Evolutionary conservation across 1,140 invertebrate species (phyloP).

Genomic region (Drosophila murphyi): DNA sequence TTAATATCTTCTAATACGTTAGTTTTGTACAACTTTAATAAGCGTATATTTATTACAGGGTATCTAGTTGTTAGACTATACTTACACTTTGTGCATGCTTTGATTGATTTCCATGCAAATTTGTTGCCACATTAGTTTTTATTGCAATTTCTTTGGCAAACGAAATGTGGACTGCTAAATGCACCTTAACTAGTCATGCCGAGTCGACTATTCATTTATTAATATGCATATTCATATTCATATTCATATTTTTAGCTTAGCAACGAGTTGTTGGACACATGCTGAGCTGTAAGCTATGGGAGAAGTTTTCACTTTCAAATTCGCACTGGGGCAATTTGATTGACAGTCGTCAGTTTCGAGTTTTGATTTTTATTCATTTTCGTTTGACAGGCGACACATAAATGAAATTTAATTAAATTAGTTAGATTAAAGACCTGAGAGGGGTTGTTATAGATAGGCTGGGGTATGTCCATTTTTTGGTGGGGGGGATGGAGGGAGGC

Average conservation of each 20-base stretch:
- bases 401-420: conserved; percentile 73
- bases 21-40: neutral
- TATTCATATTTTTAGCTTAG: conserved; percentile 27
- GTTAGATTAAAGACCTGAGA: conserved; percentile 45
- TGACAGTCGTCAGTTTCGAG: conserved; percentile 63
- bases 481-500: conserved; percentile 9
- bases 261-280: conserved; percentile 33
- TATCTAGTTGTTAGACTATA: neutral
- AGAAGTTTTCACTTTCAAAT: conserved; percentile 74
- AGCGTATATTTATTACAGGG: conserved; percentile 12
- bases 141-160: conserved; percentile 65
- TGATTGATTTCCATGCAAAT: conserved; percentile 73
- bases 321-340: conserved; percentile 64
- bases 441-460: neutral
- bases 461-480: neutral
- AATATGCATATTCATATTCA: neutral
- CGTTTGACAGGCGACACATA: conserved; percentile 56
- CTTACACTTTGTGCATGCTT: neutral
- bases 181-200: conserved; percentile 33
- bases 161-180: conserved; percentile 28
- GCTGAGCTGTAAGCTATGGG: conserved; percentile 23
- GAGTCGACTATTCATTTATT: neutral
- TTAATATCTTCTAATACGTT: too few relatives aligned
- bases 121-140: conserved; percentile 64
- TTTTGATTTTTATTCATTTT: conserved; percentile 39